Conservation (phyloP, 2,888 invertebrate species). For the Onthophagus sagittarius region DNA sequence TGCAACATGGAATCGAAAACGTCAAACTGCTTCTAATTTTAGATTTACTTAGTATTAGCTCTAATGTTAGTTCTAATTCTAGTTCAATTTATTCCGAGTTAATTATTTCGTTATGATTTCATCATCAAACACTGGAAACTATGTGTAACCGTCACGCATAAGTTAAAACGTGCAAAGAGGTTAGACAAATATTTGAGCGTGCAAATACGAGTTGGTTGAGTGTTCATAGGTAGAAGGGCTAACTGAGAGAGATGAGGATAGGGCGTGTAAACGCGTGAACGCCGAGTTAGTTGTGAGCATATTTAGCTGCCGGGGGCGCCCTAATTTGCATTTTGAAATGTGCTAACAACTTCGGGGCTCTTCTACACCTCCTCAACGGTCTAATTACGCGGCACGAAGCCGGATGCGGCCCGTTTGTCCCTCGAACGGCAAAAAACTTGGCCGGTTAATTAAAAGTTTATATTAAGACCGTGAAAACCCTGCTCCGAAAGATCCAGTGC, state of each 20-base stretch:
- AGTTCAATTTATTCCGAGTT: too few relatives aligned
- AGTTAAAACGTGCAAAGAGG: slow-evolving; percentile 12
- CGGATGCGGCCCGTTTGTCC: not conserved
- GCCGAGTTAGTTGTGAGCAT: not conserved
- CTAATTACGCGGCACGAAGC: not conserved
- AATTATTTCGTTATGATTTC: not conserved
- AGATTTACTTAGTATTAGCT: too few relatives aligned
- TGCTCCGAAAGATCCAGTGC: too few relatives aligned
- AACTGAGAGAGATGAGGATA: not conserved
- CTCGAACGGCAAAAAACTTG: not conserved
- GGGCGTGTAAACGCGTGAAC: not conserved
- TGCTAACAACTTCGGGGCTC: slow-evolving; percentile 27
- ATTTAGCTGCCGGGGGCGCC: slow-evolving; percentile 21
- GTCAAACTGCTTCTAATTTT: too few relatives aligned
- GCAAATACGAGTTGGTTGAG: not conserved
- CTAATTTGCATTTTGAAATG: slow-evolving; percentile 33
- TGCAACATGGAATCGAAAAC: too few relatives aligned
- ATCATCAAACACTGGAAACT: not conserved
- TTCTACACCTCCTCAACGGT: not conserved
- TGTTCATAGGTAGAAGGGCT: not conserved
- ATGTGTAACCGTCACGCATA: not conserved
- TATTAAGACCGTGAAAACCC: not conserved
- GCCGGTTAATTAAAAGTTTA: not conserved
- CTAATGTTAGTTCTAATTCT: too few relatives aligned
- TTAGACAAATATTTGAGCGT: slow-evolving; percentile 14